Base-by-base conservation (phyloP, 2,797 vertebrate species). In the Rhadinocentrus ornatus region DNA sequence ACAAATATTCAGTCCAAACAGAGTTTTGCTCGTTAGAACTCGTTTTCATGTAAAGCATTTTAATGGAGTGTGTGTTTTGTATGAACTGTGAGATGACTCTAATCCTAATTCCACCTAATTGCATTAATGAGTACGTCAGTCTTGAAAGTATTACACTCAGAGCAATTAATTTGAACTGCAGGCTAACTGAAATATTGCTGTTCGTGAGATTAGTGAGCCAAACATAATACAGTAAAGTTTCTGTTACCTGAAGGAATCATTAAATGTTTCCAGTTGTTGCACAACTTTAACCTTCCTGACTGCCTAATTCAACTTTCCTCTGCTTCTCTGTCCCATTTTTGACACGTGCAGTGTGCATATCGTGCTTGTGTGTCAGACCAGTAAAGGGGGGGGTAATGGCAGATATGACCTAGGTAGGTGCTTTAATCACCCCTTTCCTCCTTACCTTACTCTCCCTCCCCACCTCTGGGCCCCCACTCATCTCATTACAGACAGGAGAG, bases 401-500 rank as follows among this genome's bases (percentile, higher is more conserved):
- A 69, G 77, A 75, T 60, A 1, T 66, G 54, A 41, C 46, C 3
- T 10, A 69, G 41, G 61, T 8, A 5, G 62, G 18, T 3, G 34
- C 78, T 86, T 82, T 82, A 90, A 85, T 88, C 81, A 68, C 35
- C 55, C 78, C 29, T 1, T 66, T 77, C 76, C 5, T 62, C 63
- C 66, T 34, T 77, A 35, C 16, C 57, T 32, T 55, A 57, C 55
- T 62, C 39, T 76, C 56, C 57, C 56, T 73, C 56, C 70, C 72
- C 83, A 67, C 73, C 78, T 71, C 54, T 69, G 76, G 79, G 77
- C 71, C 69, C 86, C 77, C 85, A 80, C 82, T 87, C 84, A 81
- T 90, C 89, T 92, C 88, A 88, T 91, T 90, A 90, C 74, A 81
- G 78, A 72, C 84, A 68, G 59, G 54, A 80, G 75, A 78, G 84